A percentile compares a stretch with the other conserved stretches of the same genome.
These are phyloP conservation scores for Drosophila neocordata DNA, from an alignment of 1,140 invertebrate species.

Conservation along the genomic window DNA sequence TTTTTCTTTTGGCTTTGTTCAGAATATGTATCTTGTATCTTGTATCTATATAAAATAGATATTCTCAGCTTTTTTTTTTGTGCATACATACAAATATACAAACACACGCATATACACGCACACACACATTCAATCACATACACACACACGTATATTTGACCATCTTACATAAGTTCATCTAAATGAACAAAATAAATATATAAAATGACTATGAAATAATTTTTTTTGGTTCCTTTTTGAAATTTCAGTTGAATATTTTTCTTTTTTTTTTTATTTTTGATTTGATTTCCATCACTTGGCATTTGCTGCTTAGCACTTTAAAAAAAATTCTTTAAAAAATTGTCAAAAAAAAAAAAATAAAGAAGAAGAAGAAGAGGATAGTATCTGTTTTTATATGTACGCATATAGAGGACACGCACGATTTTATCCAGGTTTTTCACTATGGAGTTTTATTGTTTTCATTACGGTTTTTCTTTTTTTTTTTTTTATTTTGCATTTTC, in stretches of 20 bases:
- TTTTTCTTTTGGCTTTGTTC: slow-evolving; percentile 64
- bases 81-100: slow-evolving; percentile 42
- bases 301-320: slow-evolving; percentile 45
- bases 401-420: slow-evolving; percentile 4
- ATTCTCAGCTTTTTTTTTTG: not conserved
- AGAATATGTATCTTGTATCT: slow-evolving; percentile 6
- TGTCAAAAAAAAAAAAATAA: slow-evolving; percentile 33
- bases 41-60: slow-evolving; percentile 17
- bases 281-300: not conserved
- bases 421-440: slow-evolving; percentile 18
- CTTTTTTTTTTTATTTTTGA: too few relatives aligned
- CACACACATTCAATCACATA: slow-evolving; percentile 46
- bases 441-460: slow-evolving; percentile 26
- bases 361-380: slow-evolving; percentile 13
- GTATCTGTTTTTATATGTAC: not conserved
- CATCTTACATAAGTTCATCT: slow-evolving; percentile 14
- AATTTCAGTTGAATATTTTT: too few relatives aligned
- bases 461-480: slow-evolving; percentile 25
- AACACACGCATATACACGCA: slow-evolving; percentile 21
- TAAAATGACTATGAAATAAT: slow-evolving; percentile 19
- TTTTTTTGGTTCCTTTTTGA: slow-evolving; percentile 23
- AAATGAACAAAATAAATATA: slow-evolving; percentile 9
- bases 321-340: slow-evolving; percentile 55
- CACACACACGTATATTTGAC: slow-evolving; percentile 18
- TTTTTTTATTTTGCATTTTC: slow-evolving; percentile 5